A percentile compares a stretch with the other conserved stretches of the same genome.
Conservation (phyloP, 2,888 invertebrate species). For the Orgyia antiqua region DNA sequence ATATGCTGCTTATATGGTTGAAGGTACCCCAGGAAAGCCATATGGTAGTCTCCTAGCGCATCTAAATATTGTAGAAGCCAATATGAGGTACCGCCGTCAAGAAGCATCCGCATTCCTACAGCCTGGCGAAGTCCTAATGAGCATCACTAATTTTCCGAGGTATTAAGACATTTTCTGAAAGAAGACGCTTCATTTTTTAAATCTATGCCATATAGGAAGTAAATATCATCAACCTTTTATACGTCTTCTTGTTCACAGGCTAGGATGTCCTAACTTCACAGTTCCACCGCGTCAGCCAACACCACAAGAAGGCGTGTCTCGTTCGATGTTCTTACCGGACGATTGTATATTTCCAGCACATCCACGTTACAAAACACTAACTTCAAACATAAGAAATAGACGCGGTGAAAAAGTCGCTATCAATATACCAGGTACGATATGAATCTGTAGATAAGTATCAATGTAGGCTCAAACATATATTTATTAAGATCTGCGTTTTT, state of each 20-base stretch:
- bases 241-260: constrained; percentile 58
- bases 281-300: constrained; percentile 82
- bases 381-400: constrained; percentile 93
- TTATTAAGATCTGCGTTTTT: too few species aligned
- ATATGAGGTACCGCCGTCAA: constrained; percentile 94
- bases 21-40: constrained; percentile 98
- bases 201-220: too few species aligned
- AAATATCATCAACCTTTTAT: too few species aligned
- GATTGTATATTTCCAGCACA: constrained; percentile 96
- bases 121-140: constrained; percentile 90
- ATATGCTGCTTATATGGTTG: constrained; percentile 99
- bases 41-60: constrained; percentile 97
- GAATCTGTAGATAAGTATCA: too few species aligned
- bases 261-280: constrained; percentile 94
- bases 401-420: constrained; percentile 97
- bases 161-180: too few species aligned
- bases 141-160: constrained; percentile 96
- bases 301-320: constrained; percentile 85
- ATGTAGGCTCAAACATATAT: too few species aligned
- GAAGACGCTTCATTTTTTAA: too few species aligned
- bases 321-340: constrained; percentile 96
- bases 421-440: constrained; percentile 90
- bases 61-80: constrained; percentile 98
- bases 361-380: constrained; percentile 95
- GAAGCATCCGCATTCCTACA: constrained; percentile 88